Evolutionary conservation across 2,888 invertebrate genomes (phyloP).

Genomic region (Malthinus flaveolus): DNA sequence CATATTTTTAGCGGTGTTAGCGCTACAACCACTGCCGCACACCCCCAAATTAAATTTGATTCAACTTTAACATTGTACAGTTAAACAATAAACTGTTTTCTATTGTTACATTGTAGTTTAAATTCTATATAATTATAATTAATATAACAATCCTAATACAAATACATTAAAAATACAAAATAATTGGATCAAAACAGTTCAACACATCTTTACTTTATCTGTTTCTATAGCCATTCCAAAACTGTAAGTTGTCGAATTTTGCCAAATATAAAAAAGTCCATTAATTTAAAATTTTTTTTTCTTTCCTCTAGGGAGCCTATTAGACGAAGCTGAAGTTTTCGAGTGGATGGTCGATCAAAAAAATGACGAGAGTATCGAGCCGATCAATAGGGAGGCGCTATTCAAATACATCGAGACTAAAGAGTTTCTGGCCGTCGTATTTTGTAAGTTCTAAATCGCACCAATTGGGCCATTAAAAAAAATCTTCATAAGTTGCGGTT

Average conservation of each 20-base stretch:
- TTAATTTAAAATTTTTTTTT: constrained; percentile 7
- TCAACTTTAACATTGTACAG: constrained; percentile 23
- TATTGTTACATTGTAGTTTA: constrained; percentile 44
- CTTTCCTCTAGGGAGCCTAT: constrained; percentile 63
- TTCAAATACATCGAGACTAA: constrained; percentile 85
- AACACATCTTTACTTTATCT: constrained; percentile 17
- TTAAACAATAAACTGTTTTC: constrained; percentile 47
- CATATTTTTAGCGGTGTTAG: constrained; percentile 32
- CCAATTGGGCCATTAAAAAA: too few species aligned
- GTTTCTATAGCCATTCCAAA: constrained; percentile 48
- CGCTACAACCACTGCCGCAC: constrained; percentile 44
- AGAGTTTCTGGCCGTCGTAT: constrained; percentile 89
- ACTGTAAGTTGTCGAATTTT: constrained; percentile 1
- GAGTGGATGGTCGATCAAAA: constrained; percentile 92
- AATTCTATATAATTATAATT: constrained; percentile 17
- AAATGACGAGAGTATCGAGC: constrained; percentile 88
- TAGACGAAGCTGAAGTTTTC: constrained; percentile 80
- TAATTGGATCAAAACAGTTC: background rate
- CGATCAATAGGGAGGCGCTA: constrained; percentile 81
- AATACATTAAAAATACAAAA: background rate
- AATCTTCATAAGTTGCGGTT: too few species aligned
- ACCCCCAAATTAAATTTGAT: constrained; percentile 34
- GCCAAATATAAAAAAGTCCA: too few species aligned
- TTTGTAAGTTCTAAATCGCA: too few species aligned
- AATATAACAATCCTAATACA: background rate